Percentiles rank a stretch among this genome's conserved stretches.
Evolutionary conservation across 1,140 invertebrate genomes (phyloP).

Genomic region (Linepithema humile): DNA sequence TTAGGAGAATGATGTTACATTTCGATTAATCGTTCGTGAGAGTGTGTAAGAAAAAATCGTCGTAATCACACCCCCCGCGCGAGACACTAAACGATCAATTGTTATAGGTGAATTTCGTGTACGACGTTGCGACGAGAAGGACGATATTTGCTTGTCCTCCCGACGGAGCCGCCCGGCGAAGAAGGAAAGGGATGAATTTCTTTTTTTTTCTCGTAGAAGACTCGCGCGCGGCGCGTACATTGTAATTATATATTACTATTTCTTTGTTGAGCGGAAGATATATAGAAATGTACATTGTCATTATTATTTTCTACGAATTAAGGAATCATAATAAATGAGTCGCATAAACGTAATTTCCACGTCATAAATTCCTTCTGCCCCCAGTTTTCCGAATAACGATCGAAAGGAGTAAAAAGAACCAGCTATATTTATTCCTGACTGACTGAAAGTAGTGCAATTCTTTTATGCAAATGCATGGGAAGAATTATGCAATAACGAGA

Average conservation of each 20-base stretch:
- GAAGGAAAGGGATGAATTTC: not conserved
- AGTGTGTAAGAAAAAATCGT: slow-evolving; percentile 39
- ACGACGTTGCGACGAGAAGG: slow-evolving; percentile 37
- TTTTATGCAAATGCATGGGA: not conserved
- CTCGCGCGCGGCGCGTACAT: slow-evolving; percentile 44
- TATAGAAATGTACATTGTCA: slow-evolving; percentile 73
- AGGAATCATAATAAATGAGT: slow-evolving; percentile 77
- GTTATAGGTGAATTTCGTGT: slow-evolving; percentile 51
- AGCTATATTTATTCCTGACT: not conserved
- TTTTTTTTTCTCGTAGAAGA: slow-evolving; percentile 31
- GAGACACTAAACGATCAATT: slow-evolving; percentile 50
- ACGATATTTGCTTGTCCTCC: not conserved
- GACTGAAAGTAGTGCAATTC: not conserved
- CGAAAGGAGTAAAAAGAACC: not conserved
- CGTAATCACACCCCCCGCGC: slow-evolving; percentile 27
- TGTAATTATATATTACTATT: slow-evolving; percentile 68
- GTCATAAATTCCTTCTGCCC: not conserved
- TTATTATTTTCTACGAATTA: slow-evolving; percentile 80
- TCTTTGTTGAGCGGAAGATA: slow-evolving; percentile 63
- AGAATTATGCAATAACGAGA: not conserved
- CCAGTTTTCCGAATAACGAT: not conserved
- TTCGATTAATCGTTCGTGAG: slow-evolving; percentile 65
- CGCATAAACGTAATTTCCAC: slow-evolving; percentile 55
- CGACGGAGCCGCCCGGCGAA: not conserved
- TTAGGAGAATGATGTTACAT: slow-evolving; percentile 71